Base-by-base conservation (phyloP, 2,888 invertebrate species). In the Caenorhabditis doughertyi region DNA sequence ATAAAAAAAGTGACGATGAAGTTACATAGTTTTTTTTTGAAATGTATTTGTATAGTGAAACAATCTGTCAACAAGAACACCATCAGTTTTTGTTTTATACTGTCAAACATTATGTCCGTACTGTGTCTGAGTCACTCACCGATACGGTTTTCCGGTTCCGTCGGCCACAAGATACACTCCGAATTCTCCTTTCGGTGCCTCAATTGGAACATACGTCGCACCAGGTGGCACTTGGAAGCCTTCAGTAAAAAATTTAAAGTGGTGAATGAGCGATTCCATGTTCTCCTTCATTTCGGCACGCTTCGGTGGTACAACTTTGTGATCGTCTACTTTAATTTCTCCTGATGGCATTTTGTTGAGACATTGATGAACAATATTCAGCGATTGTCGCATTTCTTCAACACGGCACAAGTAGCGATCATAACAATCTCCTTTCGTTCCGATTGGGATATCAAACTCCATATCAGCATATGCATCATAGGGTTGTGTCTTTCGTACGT, bases 231-330 rank as follows among this genome's bases (percentile, higher is more conserved):
- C 98, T 81, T 96, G 96, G 93, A 95, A 98, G 0, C 98, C 98
- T 92, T 98, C 97, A 0, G 97, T 96, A 93, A 95, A 98, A 86
- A 98, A 94, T 93, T 98, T 99, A 93, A 98, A 99, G 93, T 98
- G 98, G 92, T 98, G 98, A 92, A 98, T 98, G 67, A 98, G 93
- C 0, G 98, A 96, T 92, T 98, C 98, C 98, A 98, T 98, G 0
- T 94, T 94, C 32, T 93, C 92, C 93, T 99, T 99, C 99, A 99
- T 99, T 93, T 98, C 98, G 51, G 94, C 94, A 51, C 99, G 94
- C 32, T 94, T 95, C 0, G 99, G 99, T 5, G 97, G 95, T 0
- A 95, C 94, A 1, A 99, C 94, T 93, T 99, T 99, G 51, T 96
- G 95, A 92, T 99, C 99, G 91, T 99, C 99, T 0, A 96, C 87